Evolutionary conservation across 2,113 vertebrate genomes (phyloP).

Genomic region (Aramus guarauna): DNA sequence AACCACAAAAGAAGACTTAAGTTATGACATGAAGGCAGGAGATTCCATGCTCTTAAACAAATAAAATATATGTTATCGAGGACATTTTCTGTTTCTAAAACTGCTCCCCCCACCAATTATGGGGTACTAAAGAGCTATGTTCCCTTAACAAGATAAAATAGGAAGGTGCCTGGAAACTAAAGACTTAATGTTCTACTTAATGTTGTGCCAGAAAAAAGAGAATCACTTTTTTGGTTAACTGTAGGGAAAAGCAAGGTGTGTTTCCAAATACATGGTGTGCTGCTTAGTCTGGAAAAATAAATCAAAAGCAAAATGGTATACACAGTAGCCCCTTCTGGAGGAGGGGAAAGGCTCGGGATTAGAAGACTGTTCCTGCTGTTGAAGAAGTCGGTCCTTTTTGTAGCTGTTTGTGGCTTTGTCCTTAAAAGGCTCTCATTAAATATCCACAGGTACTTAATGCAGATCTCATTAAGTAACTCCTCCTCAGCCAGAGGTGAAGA

Average conservation of each 20-base stretch:
- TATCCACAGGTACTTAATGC: background rate
- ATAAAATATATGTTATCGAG: background rate
- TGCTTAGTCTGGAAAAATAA: background rate
- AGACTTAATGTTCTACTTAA: background rate
- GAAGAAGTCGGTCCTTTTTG: background rate
- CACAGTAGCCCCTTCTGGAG: background rate
- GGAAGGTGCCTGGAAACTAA: background rate
- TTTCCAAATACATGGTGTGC: background rate
- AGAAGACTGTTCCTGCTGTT: background rate
- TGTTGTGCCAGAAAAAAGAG: background rate
- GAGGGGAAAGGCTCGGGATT: background rate
- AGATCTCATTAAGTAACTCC: background rate
- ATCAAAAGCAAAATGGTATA: background rate
- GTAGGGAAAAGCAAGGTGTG: background rate
- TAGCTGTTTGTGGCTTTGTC: constrained; percentile 13
- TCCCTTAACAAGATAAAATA: background rate
- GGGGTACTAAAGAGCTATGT: background rate
- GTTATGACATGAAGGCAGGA: background rate
- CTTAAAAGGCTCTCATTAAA: background rate
- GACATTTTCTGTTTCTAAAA: background rate
- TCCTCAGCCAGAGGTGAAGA: constrained; percentile 35
- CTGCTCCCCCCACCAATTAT: background rate
- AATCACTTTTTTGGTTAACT: background rate
- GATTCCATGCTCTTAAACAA: background rate
- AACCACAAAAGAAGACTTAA: background rate